phyloP scores from a whole-genome alignment of 2,113 vertebrate species.

The Alexandromys fortis region DNA sequence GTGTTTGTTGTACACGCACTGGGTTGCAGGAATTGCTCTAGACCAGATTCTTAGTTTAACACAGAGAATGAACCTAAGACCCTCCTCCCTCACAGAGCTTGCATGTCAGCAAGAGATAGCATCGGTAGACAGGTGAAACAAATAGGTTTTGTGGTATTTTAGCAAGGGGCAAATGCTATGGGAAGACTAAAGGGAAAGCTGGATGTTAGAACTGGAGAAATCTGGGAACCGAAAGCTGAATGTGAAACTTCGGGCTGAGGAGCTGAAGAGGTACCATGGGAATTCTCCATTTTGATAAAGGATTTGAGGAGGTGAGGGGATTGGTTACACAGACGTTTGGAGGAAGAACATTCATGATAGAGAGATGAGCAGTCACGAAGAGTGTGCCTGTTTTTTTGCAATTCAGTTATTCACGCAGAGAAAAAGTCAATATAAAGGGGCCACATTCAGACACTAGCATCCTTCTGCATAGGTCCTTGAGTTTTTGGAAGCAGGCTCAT shows the following conservation, averaged over 20 bases:
- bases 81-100: not conserved
- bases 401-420: not conserved
- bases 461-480: not conserved
- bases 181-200: not conserved
- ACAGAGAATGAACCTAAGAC: not conserved
- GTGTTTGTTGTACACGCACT: not conserved
- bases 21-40: not conserved
- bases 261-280: not conserved
- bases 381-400: not conserved
- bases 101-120: not conserved
- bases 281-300: not conserved
- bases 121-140: not conserved
- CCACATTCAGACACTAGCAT: not conserved
- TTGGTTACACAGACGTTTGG: not conserved
- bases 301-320: not conserved
- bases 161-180: not conserved
- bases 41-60: not conserved
- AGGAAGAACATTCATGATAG: not conserved
- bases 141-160: not conserved
- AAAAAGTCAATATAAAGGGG: constrained; percentile 19
- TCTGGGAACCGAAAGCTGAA: not conserved
- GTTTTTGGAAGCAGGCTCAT: constrained; percentile 41
- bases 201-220: not conserved
- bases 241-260: not conserved
- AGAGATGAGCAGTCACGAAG: not conserved